These are phyloP conservation scores for Chaetogeoica ovagalla DNA, from an alignment of 2,888 invertebrate genomes.

Conservation along the genomic window DNA sequence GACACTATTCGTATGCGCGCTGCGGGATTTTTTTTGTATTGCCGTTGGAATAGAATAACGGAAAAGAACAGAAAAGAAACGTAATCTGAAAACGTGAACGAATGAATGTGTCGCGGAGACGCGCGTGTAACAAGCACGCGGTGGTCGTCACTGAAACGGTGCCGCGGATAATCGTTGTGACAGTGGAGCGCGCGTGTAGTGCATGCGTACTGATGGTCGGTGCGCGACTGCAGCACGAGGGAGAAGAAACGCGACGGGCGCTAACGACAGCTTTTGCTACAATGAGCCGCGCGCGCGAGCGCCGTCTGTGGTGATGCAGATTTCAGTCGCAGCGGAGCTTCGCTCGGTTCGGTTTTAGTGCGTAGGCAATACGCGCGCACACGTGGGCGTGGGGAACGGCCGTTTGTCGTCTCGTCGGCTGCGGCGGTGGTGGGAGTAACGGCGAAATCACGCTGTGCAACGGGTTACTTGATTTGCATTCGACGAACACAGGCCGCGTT, in stretches of 20 bases:
- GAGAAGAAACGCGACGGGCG: not conserved
- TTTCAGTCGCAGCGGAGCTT: not conserved
- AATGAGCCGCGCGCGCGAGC: not conserved
- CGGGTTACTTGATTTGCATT: not conserved
- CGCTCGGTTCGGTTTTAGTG: slow-evolving; percentile 18
- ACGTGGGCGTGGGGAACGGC: slow-evolving; percentile 20
- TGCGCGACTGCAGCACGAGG: not conserved
- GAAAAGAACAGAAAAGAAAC: not conserved
- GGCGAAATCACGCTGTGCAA: not conserved
- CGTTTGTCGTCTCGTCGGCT: not conserved
- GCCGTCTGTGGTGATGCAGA: not conserved
- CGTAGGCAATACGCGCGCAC: slow-evolving; percentile 13
- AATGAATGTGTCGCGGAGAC: no score
- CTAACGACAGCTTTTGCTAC: slow-evolving; percentile 31
- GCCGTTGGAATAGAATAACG: not conserved
- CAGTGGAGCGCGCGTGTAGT: not conserved
- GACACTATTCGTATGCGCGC: no score
- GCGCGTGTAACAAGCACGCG: no score
- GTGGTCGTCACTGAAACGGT: no score
- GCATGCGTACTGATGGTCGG: not conserved
- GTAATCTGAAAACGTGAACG: not conserved
- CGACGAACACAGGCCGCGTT: not conserved
- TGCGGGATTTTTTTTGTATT: not conserved
- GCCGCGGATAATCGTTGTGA: not conserved
- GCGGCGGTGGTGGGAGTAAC: slow-evolving; percentile 7